phyloP scores from a whole-genome alignment of 2,113 vertebrate genomes.

The Larimichthys crocea region DNA sequence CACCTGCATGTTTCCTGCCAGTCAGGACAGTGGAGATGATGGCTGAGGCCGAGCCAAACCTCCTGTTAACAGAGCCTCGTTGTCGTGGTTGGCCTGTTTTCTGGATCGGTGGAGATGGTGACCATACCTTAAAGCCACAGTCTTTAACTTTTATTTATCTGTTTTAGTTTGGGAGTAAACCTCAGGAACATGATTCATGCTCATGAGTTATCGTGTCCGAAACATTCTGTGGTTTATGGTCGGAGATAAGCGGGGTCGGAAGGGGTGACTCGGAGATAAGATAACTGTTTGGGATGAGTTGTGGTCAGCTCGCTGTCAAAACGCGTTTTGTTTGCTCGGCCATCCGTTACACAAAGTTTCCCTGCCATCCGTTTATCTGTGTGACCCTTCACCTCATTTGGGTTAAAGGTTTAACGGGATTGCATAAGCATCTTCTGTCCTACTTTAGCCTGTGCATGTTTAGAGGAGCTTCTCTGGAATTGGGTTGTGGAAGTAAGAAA shows the following conservation, averaged over 20 bases:
- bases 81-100: constrained; percentile 18
- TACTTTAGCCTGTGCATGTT: neutral
- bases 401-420: constrained; percentile 36
- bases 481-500: neutral
- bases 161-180: constrained; percentile 9
- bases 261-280: constrained; percentile 31
- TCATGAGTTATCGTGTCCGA: constrained; percentile 18
- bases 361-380: constrained; percentile 44
- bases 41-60: neutral
- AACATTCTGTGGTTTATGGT: constrained; percentile 47
- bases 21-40: neutral
- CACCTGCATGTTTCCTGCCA: constrained; percentile 39
- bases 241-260: constrained; percentile 8
- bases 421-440: neutral
- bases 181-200: constrained; percentile 17
- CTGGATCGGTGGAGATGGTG: constrained; percentile 13
- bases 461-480: neutral
- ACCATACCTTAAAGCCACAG: neutral
- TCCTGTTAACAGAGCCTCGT: neutral
- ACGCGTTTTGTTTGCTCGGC: constrained; percentile 36
- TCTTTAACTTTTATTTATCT: constrained; percentile 7
- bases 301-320: constrained; percentile 36
- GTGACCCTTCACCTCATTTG: constrained; percentile 47
- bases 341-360: constrained; percentile 12
- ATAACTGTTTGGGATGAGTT: constrained; percentile 38